Percentiles rank a stretch among this genome's conserved stretches.
Evolutionary conservation across 2,113 vertebrate genomes (phyloP).

Genomic region (Puffinus mauretanicus): DNA sequence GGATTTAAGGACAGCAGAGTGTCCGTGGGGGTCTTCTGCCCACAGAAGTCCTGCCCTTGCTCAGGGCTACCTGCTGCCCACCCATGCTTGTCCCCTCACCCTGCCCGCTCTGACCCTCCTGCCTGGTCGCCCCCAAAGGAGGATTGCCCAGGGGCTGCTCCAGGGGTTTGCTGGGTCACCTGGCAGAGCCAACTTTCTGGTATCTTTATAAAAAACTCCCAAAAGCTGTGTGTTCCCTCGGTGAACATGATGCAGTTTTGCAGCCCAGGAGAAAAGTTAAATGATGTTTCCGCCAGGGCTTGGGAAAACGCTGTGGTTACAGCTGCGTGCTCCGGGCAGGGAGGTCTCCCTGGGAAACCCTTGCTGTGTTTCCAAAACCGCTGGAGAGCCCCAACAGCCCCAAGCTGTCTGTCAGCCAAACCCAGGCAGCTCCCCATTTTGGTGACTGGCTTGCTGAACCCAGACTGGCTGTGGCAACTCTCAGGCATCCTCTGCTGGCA

Average conservation of each 20-base stretch:
- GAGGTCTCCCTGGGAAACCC: not conserved
- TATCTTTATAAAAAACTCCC: not conserved
- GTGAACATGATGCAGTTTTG: not conserved
- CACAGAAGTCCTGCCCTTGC: rapidly evolving
- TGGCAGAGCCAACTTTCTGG: not conserved
- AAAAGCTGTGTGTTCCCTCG: not conserved
- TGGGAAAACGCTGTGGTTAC: rapidly evolving
- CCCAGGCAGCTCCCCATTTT: not conserved
- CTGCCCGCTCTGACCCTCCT: not conserved
- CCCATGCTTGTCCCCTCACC: rapidly evolving
- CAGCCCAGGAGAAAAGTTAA: not conserved
- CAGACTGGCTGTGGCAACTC: rapidly evolving
- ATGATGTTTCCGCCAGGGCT: not conserved
- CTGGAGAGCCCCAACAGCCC: too few species aligned
- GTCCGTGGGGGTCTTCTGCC: not conserved
- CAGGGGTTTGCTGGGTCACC: not conserved
- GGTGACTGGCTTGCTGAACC: not conserved
- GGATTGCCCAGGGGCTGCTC: not conserved
- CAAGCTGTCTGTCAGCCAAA: too few species aligned
- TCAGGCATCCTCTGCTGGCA: not conserved
- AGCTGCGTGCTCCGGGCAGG: not conserved
- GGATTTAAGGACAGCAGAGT: not conserved
- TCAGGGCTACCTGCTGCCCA: not conserved
- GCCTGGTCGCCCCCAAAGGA: not conserved
- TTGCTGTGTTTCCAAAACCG: too few species aligned